These are phyloP conservation scores for Pyrocephalus nanus DNA, from an alignment of 2,797 vertebrate species.

Conservation along the genomic window DNA sequence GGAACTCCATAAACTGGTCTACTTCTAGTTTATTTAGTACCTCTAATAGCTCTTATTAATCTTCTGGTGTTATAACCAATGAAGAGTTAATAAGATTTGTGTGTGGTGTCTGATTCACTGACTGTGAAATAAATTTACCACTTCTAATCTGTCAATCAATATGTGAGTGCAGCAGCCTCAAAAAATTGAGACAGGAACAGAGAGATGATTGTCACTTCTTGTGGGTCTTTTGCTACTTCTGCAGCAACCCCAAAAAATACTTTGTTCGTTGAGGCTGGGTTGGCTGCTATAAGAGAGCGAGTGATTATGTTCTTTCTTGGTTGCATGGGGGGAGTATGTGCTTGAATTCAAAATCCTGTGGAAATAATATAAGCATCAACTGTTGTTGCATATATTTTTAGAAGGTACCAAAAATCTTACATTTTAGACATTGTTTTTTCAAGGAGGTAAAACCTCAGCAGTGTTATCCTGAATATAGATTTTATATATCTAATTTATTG, in stretches of 20 bases:
- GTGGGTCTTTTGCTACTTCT: background rate
- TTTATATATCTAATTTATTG: background rate
- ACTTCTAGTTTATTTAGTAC: background rate
- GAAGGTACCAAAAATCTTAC: background rate
- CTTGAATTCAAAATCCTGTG: background rate
- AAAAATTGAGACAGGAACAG: background rate
- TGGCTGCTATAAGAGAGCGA: background rate
- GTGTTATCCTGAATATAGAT: background rate
- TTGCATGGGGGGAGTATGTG: background rate
- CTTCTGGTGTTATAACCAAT: background rate
- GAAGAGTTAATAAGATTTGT: background rate
- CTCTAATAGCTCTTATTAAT: background rate
- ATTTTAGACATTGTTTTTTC: background rate
- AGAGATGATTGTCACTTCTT: background rate
- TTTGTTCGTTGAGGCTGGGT: background rate
- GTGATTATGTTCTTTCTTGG: background rate
- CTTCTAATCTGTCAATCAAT: background rate
- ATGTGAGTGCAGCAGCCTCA: background rate
- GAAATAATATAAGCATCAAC: background rate
- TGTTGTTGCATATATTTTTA: background rate
- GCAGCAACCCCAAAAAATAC: background rate
- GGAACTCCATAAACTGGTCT: background rate
- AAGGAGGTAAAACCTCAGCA: background rate
- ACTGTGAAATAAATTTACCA: background rate
- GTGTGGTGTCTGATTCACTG: background rate